Percentiles rank a stretch among this genome's conserved stretches.
phyloP scores from a whole-genome alignment of 2,888 invertebrate species.

The Perdita meconis region DNA sequence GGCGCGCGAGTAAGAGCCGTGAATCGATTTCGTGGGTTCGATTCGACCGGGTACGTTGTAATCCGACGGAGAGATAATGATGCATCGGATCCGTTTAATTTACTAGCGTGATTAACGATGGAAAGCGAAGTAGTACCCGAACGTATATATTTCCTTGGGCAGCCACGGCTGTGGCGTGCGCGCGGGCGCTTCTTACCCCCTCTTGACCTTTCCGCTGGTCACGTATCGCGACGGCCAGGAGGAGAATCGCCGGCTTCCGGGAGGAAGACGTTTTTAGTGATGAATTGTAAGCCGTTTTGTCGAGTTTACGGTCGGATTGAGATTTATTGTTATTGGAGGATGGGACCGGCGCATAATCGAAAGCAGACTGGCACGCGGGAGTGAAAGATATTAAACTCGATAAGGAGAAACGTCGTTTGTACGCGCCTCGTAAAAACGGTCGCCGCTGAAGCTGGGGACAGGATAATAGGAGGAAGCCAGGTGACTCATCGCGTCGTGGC shows the following conservation, averaged over 20 bases:
- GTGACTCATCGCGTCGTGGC: too few species aligned
- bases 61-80: conserved; percentile 53
- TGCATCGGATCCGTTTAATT: conserved; percentile 69
- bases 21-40: conserved; percentile 33
- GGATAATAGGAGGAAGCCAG: neutral
- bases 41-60: conserved; percentile 53
- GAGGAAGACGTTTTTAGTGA: conserved; percentile 65
- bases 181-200: conserved; percentile 27
- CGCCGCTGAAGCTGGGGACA: conserved; percentile 1
- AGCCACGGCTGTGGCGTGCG: conserved; percentile 19
- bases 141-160: conserved; percentile 66
- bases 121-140: conserved; percentile 66
- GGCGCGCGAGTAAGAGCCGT: conserved; percentile 11
- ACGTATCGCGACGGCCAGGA: conserved; percentile 35
- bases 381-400: conserved; percentile 7
- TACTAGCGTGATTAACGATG: conserved; percentile 70
- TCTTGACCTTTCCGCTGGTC: conserved; percentile 61
- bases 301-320: conserved; percentile 40
- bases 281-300: conserved; percentile 55
- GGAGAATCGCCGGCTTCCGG: conserved; percentile 61
- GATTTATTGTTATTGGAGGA: conserved; percentile 36
- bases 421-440: conserved; percentile 3
- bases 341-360: conserved; percentile 5
- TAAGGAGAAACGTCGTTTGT: conserved; percentile 17
- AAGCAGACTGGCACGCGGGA: neutral